phyloP scores from a whole-genome alignment of 2,888 invertebrate species.

The Litoditis marina region DNA sequence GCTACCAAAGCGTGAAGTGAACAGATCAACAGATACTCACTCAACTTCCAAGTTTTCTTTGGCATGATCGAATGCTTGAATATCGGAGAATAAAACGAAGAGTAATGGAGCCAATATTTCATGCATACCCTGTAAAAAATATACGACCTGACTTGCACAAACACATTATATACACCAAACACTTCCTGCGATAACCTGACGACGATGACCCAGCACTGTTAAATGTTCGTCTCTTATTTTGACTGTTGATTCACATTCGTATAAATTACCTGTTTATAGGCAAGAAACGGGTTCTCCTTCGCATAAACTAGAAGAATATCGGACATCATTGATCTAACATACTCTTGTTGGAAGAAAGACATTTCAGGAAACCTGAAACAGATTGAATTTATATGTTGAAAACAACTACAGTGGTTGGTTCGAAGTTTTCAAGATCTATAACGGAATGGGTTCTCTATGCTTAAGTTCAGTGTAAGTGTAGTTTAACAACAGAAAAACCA shows the following conservation, averaged over 20 bases:
- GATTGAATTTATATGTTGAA: background rate
- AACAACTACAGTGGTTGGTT: too few relatives aligned
- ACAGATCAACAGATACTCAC: constrained; percentile 47
- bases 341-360: constrained; percentile 74
- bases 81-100: constrained; percentile 76
- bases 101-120: constrained; percentile 79
- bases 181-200: too few relatives aligned
- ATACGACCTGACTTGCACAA: too few relatives aligned
- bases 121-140: constrained; percentile 82
- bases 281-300: constrained; percentile 72
- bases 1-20: too few relatives aligned
- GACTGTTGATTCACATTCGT: too few relatives aligned
- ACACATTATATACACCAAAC: too few relatives aligned
- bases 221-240: too few relatives aligned
- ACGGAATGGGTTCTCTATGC: too few relatives aligned
- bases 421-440: too few relatives aligned
- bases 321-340: constrained; percentile 75
- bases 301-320: constrained; percentile 68
- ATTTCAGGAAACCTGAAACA: constrained; percentile 73
- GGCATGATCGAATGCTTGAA: constrained; percentile 71
- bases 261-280: constrained; percentile 74
- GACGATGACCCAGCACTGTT: too few relatives aligned
- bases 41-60: constrained; percentile 66
- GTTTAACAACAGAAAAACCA: too few relatives aligned
- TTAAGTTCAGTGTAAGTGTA: too few relatives aligned